Base-by-base conservation (phyloP, 2,888 invertebrate genomes). In the Gortyna flavago region DNA sequence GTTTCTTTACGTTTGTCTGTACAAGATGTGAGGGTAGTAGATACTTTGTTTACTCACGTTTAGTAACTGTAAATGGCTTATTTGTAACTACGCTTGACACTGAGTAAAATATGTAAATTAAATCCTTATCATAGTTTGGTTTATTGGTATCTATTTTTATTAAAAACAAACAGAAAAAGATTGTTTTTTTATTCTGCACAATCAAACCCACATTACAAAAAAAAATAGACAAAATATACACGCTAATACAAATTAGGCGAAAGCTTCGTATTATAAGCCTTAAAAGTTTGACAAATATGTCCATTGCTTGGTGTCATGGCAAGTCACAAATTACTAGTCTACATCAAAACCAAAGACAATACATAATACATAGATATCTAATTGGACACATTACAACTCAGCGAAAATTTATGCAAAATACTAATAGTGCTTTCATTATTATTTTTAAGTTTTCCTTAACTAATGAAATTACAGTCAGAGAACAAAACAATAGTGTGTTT, bases 31-130 rank as follows among this genome's bases (percentile, higher is more conserved):
- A 2, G 5, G 48, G 21, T 18, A 65, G 25, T 25, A 25, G 35
- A 64, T 57, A 81, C 35, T 70, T 70, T 59, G 80, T 67, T 71
- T 57, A n/a, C 29, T 38, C 32, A 18, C 25, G 1, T 35, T 51
- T 69, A 62, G 9, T 6, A 7, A 18, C 18, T 62, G 5, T 41
- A 16, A 44, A 44, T 35, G 1, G 32, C 16, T 44, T 65, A 8
- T 44, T 62, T 32, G 1, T 25, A 18, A 41, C 18, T 9, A 35
- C 25, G 35, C 62, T 62, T 62, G 41, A 35, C 62, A 62, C 13
- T 35, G 62, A 62, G 25, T 62, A 35, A 62, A 6, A 35, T 35
- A 62, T 35, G 25, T 25, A 35, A 25, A 25, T 35, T 6, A 62
- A 13, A 35, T 25, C 25, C 35, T 62, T 38, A 8, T 8, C 6